phyloP scores from a whole-genome alignment of 1,140 invertebrate genomes.

The Tribolium madens region DNA sequence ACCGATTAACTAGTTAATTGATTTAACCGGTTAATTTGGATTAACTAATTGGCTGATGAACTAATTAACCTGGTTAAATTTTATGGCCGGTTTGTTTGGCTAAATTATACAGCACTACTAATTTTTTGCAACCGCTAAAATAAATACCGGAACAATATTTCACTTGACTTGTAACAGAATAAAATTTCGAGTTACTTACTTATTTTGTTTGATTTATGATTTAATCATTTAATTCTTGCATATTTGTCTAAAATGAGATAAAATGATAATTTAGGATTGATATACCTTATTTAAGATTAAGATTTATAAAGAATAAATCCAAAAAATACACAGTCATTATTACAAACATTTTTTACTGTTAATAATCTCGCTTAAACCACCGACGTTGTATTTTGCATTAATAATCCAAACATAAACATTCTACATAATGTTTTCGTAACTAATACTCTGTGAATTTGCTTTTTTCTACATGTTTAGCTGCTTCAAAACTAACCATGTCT shows the following conservation, averaged over 20 bases:
- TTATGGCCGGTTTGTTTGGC: no score
- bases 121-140: no score
- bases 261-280: neutral
- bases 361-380: neutral
- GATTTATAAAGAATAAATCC: neutral
- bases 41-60: no score
- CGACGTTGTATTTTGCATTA: neutral
- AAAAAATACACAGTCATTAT: neutral
- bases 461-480: slow-evolving; percentile 31
- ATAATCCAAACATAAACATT: no score
- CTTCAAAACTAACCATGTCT: slow-evolving; percentile 3
- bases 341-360: no score
- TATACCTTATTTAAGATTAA: neutral
- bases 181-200: neutral
- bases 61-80: no score
- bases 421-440: no score
- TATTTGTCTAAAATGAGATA: neutral
- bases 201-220: neutral
- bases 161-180: neutral
- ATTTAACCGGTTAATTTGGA: no score
- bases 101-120: no score
- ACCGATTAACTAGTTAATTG: no score
- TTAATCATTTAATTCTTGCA: neutral
- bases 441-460: neutral
- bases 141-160: neutral